Evolutionary conservation across 2,888 invertebrate genomes (phyloP).

Genomic region (Xanthorhoe spadicearia): DNA sequence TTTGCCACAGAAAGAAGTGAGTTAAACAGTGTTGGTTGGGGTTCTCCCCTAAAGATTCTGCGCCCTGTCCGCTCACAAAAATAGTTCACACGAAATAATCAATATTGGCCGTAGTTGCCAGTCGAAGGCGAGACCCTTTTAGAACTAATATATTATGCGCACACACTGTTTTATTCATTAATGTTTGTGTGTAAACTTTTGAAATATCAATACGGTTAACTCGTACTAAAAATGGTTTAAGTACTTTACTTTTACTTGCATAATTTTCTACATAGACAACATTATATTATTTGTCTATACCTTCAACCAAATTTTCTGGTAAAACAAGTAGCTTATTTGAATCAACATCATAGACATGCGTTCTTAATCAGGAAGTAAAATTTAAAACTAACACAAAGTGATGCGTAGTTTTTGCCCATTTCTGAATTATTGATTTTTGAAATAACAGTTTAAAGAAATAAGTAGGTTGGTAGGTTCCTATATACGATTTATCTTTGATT

Average conservation of each 20-base stretch:
- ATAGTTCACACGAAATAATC: conserved; percentile 80
- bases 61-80: conserved; percentile 69
- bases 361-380: too few species aligned
- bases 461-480: too few species aligned
- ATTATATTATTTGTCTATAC: too few species aligned
- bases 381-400: too few species aligned
- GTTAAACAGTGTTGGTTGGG: conserved; percentile 38
- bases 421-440: not conserved
- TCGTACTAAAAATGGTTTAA: too few species aligned
- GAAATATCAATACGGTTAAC: too few species aligned
- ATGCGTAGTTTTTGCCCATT: too few species aligned
- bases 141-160: conserved; percentile 46
- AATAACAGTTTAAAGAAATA: not conserved
- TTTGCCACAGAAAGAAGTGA: conserved; percentile 32
- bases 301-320: too few species aligned
- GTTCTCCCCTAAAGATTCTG: conserved; percentile 76
- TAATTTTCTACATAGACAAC: too few species aligned
- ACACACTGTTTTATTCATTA: conserved; percentile 47
- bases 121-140: conserved; percentile 41
- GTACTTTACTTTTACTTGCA: too few species aligned
- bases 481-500: conserved; percentile 1
- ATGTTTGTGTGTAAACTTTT: not conserved
- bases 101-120: conserved; percentile 60
- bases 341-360: too few species aligned
- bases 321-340: too few species aligned